Evolutionary conservation across 92 coral and sea anemone species (phyloP).

Genomic region (Zoanthus solanderi): DNA sequence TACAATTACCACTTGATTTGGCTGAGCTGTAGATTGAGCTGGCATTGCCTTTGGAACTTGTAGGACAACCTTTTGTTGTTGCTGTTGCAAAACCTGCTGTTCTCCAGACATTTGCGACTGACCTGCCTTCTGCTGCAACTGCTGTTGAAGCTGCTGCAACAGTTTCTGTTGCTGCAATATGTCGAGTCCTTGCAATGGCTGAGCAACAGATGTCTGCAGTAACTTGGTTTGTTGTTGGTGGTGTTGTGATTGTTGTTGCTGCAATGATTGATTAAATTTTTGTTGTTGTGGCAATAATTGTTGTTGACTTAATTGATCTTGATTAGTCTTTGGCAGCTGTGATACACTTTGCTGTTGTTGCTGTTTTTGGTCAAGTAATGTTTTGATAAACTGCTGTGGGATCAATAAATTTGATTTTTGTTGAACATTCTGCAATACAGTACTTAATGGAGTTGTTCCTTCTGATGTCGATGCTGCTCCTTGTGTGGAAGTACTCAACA

Average conservation of each 20-base stretch:
- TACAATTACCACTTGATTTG: constrained; percentile 35
- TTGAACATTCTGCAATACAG: constrained; percentile 61
- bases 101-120: constrained; percentile 12
- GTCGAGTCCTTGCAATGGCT: constrained; percentile 22
- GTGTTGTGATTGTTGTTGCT: constrained; percentile 51
- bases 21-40: constrained; percentile 14
- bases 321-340: constrained; percentile 49
- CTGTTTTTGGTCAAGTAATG: constrained; percentile 75
- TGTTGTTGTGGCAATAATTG: constrained; percentile 36
- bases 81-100: constrained; percentile 44
- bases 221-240: constrained; percentile 48
- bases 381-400: constrained; percentile 81
- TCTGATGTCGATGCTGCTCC: constrained; percentile 64
- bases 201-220: constrained; percentile 46
- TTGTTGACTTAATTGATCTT: constrained; percentile 11
- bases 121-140: constrained; percentile 51
- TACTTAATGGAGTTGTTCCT: constrained; percentile 56
- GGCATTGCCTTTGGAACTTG: constrained; percentile 16
- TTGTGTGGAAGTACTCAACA: constrained; percentile 62
- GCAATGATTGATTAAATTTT: constrained; percentile 40
- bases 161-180: constrained; percentile 43
- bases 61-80: constrained; percentile 21
- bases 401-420: constrained; percentile 67
- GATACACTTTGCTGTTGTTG: constrained; percentile 70
- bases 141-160: constrained; percentile 73